A percentile compares a stretch with the other conserved stretches of the same genome.
Conservation (phyloP, 1,140 invertebrate genomes). For the Pseudomyrmex concolor region DNA sequence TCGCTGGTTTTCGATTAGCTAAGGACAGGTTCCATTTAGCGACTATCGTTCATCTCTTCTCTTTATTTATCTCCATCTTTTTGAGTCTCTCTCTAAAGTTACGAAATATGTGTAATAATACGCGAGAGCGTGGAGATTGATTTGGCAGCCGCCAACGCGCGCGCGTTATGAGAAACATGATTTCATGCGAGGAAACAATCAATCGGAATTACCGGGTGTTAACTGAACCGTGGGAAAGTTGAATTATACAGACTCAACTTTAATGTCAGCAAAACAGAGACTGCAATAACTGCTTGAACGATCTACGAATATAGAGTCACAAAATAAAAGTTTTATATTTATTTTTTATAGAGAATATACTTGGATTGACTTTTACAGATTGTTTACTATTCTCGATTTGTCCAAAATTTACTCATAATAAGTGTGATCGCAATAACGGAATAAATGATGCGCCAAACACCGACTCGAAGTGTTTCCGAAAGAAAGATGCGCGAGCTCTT, state of each 20-base stretch:
- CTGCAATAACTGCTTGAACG: constrained; percentile 59
- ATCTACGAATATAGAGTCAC: constrained; percentile 29
- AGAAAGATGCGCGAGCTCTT: background rate
- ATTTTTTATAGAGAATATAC: too few relatives aligned
- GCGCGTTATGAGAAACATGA: background rate
- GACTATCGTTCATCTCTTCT: too few relatives aligned
- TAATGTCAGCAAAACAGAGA: constrained; percentile 44
- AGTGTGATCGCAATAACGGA: background rate
- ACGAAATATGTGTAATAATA: too few relatives aligned
- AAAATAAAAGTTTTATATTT: too few relatives aligned
- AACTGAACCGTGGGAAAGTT: constrained; percentile 60
- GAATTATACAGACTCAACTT: constrained; percentile 37
- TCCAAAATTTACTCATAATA: too few relatives aligned
- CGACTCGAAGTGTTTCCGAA: background rate
- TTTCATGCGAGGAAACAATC: constrained; percentile 26
- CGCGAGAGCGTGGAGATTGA: background rate
- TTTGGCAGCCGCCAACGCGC: background rate
- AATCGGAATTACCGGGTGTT: constrained; percentile 29
- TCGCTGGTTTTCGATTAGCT: too few relatives aligned
- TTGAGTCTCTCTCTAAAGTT: too few relatives aligned
- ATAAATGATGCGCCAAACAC: background rate
- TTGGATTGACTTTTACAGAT: too few relatives aligned
- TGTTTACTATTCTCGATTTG: too few relatives aligned
- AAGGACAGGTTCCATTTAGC: too few relatives aligned
- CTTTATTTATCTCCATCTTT: too few relatives aligned